Percentiles rank a stretch among this genome's conserved stretches.
These are phyloP conservation scores for Rhagonycha fulva DNA, from an alignment of 2,888 invertebrate species.

Conservation along the genomic window DNA sequence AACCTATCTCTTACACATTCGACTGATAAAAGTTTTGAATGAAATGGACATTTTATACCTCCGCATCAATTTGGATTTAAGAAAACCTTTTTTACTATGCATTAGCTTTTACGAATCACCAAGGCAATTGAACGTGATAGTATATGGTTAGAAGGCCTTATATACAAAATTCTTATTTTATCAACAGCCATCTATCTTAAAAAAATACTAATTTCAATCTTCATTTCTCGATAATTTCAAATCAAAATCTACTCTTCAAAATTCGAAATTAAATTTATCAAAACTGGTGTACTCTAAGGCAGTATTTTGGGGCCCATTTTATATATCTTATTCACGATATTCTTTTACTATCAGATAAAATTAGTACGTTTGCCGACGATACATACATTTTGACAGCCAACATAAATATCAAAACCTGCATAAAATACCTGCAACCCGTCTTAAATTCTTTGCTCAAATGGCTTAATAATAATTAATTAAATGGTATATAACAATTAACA, in stretches of 20 bases:
- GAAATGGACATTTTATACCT: not conserved
- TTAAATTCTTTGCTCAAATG: not conserved
- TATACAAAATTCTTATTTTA: conserved; percentile 31
- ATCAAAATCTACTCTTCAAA: conserved; percentile 18
- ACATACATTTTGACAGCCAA: conserved; percentile 18
- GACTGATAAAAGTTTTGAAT: not conserved
- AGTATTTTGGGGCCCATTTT: conserved; percentile 25
- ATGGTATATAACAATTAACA: conserved; percentile 5
- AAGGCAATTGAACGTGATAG: conserved; percentile 34
- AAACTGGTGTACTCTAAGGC: conserved; percentile 40
- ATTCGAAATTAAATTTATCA: conserved; percentile 26
- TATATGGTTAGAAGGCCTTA: conserved; percentile 39
- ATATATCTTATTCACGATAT: conserved; percentile 3
- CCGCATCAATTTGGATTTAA: conserved; percentile 39
- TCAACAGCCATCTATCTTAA: conserved; percentile 29
- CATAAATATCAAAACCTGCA: not conserved
- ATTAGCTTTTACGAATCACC: conserved; percentile 33
- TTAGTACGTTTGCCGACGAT: conserved; percentile 23
- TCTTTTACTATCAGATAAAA: not conserved
- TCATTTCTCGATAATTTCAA: conserved; percentile 32
- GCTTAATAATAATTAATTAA: no score
- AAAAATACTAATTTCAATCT: conserved; percentile 33
- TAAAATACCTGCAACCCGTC: not conserved
- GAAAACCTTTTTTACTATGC: conserved; percentile 26
- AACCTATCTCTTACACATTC: conserved; percentile 21